Conservation (phyloP, 2,888 invertebrate species). For the Pristionchus arcanus region DNA sequence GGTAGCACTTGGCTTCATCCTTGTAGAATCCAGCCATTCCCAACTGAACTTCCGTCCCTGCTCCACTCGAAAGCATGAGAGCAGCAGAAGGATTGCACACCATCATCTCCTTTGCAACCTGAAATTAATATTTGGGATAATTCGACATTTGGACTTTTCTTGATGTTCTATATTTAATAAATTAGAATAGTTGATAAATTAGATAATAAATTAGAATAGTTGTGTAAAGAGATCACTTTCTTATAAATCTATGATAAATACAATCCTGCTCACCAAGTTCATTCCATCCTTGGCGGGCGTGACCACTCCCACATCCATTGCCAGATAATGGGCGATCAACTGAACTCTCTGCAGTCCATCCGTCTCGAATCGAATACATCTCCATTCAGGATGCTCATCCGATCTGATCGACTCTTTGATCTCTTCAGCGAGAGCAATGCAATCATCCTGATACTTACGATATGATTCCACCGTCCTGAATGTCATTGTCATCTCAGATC, state of each 20-base stretch:
- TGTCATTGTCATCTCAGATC: neutral
- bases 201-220: conserved; percentile 53
- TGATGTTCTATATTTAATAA: no score
- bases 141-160: no score
- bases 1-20: conserved; percentile 67
- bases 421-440: conserved; percentile 65
- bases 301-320: conserved; percentile 77
- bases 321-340: conserved; percentile 74
- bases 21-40: conserved; percentile 73
- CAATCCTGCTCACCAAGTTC: conserved; percentile 64
- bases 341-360: conserved; percentile 70
- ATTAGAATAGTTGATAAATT: conserved; percentile 56
- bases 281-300: conserved; percentile 76
- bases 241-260: neutral
- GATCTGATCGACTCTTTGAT: conserved; percentile 64
- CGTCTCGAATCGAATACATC: conserved; percentile 71
- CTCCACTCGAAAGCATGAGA: conserved; percentile 71
- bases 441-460: conserved; percentile 69
- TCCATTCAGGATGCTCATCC: conserved; percentile 70
- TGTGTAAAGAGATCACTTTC: neutral
- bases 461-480: conserved; percentile 60
- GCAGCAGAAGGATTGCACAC: conserved; percentile 72
- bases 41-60: conserved; percentile 73
- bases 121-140: neutral
- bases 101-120: conserved; percentile 73